Evolutionary conservation across 2,113 vertebrate species (phyloP).

Genomic region (Gallinago undulata): DNA sequence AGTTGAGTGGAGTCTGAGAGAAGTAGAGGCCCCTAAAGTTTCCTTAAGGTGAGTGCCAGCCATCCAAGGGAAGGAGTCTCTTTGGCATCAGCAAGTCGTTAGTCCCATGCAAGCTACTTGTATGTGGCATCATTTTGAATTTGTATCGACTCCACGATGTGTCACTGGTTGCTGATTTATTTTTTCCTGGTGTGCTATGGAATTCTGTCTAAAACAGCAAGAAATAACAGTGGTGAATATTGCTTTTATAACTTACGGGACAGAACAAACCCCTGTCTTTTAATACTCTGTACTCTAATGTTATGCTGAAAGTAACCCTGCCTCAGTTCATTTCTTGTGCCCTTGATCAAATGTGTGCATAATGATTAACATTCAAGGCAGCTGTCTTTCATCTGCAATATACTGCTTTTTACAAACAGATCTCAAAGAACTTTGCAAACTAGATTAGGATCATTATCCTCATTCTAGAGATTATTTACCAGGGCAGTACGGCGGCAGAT

Average conservation of each 20-base stretch:
- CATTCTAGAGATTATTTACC: neutral
- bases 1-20: neutral
- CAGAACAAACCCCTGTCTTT: neutral
- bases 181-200: neutral
- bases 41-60: neutral
- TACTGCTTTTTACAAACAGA: neutral
- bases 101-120: neutral
- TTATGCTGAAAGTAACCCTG: neutral
- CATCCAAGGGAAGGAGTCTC: neutral
- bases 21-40: neutral
- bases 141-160: accelerated
- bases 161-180: neutral
- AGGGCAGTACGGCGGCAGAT: neutral
- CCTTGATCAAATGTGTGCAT: neutral
- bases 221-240: neutral
- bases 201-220: neutral
- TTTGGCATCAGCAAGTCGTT: neutral
- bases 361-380: neutral
- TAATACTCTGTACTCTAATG: neutral
- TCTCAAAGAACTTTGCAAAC: neutral
- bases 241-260: neutral
- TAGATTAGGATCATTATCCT: neutral
- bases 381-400: neutral
- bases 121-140: neutral
- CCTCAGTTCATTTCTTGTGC: neutral